These are phyloP conservation scores for Psophia crepitans DNA, from an alignment of 2,113 vertebrate species.

Conservation along the genomic window DNA sequence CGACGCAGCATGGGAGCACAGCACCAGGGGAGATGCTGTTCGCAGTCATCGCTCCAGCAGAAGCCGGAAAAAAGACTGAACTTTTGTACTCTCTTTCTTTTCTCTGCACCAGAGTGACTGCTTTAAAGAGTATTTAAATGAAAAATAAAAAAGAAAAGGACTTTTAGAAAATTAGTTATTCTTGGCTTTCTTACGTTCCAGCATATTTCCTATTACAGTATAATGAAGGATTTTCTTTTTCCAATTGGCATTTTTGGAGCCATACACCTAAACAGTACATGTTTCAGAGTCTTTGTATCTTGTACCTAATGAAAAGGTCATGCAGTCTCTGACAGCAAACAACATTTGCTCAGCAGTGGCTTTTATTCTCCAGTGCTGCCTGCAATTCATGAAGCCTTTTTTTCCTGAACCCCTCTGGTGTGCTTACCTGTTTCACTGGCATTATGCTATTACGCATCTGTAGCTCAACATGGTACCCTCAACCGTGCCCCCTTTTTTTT, in stretches of 20 bases:
- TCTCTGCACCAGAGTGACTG: not conserved
- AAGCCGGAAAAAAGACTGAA: not conserved
- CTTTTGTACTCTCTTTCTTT: not conserved
- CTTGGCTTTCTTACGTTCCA: not conserved
- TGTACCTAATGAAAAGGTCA: slow-evolving; percentile 1
- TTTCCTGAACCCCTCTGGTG: not conserved
- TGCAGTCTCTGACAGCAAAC: not conserved
- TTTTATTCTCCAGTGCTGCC: not conserved
- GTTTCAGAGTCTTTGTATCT: not conserved
- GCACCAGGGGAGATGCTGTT: not conserved
- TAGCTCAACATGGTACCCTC: not conserved
- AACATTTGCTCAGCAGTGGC: not conserved
- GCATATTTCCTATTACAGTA: not conserved
- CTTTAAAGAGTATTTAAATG: not conserved
- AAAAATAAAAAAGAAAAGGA: not conserved
- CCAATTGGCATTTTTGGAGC: not conserved
- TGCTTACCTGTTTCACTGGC: not conserved
- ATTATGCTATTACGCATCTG: not conserved
- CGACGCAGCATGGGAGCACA: not conserved
- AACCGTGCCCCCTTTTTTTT: not conserved
- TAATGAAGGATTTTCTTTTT: slow-evolving; percentile 1
- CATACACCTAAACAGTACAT: not conserved
- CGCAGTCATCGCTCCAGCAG: not conserved
- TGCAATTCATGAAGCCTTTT: not conserved
- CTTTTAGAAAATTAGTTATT: not conserved